A percentile compares a stretch with the other conserved stretches of the same genome.
Evolutionary conservation across 2,797 vertebrate genomes (phyloP).

Genomic region (Synaphobranchus kaupii): DNA sequence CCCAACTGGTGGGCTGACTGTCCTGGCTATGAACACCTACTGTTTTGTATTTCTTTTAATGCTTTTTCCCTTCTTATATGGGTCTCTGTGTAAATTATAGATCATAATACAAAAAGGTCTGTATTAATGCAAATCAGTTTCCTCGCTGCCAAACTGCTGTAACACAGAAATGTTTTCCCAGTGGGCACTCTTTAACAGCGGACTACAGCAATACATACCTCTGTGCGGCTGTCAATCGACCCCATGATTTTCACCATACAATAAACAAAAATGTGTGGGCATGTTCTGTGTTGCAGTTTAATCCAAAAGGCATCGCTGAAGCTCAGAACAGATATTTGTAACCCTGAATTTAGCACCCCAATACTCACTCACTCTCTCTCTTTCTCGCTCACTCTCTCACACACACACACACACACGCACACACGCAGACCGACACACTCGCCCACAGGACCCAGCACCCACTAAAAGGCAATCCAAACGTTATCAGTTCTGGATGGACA

Average conservation of each 20-base stretch:
- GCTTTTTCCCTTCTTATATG: background rate
- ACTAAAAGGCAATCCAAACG: constrained; percentile 2
- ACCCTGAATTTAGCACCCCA: background rate
- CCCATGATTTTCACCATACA: background rate
- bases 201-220: constrained; percentile 17
- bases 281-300: background rate
- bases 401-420: too few species aligned
- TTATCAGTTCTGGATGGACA: constrained; percentile 42
- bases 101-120: constrained; percentile 17
- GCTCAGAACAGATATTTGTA: background rate
- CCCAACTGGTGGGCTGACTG: background rate
- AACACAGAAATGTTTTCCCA: constrained; percentile 21
- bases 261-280: constrained; percentile 12
- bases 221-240: background rate
- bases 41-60: background rate
- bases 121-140: constrained; percentile 24
- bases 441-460: background rate
- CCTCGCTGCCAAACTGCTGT: constrained; percentile 16
- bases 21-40: background rate
- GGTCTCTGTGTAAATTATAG: background rate
- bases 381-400: too few species aligned
- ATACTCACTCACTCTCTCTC: background rate
- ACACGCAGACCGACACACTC: background rate
- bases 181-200: background rate
- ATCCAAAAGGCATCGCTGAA: constrained; percentile 19